Evolutionary conservation across 1,140 invertebrate species (phyloP), one percentile per base, ranked within the genome.

Genomic region (Zaprionus nigranus): DNA sequence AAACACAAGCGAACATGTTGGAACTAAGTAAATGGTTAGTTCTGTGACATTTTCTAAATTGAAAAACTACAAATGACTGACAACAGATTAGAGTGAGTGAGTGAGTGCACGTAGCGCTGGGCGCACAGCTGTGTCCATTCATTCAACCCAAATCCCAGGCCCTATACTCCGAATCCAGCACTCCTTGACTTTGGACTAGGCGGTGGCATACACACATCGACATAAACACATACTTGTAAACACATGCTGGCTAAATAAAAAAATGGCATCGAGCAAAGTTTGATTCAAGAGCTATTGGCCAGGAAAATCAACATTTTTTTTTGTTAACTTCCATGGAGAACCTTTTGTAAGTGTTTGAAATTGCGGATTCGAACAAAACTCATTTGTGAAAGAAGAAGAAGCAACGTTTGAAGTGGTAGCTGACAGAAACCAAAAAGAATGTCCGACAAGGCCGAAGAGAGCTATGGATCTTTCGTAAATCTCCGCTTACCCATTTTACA

Each of bases 1-100:
- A 54, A 30, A 76, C n/a, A 78, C 61, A 68, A 66, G 65, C 38
- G 30, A 58, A 61, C 30, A 49, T 58, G 43, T 15, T 51, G 59
- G 17, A 67, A 62, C 66, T 62, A 88, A 87, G 84, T 81, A 88
- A 88, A 84, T 88, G 85, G 85, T 88, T 90, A 90, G 85, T 79
- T 88, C 81, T 88, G 85, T 90, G 85, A 88, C 84, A 88, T 90
- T 88, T 71, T 85, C 84, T 66, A 90, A 88, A 90, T 88, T 88
- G 85, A 88, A 88, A 85, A 90, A 90, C 85, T 88, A 90, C 84
- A 88, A 88, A 88, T 88, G 85, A 88, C 75, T 88, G 84, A 88
- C 84, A 88, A 81, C 78, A 90, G 84, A 84, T 88, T 90, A 88
- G 81, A 79, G 78, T 68, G 67, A 54, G 72, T 76, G 59, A 58